Percentiles rank a stretch among this genome's conserved stretches.
Evolutionary conservation across 2,797 vertebrate genomes (phyloP).

Genomic region (Synanceia verrucosa): DNA sequence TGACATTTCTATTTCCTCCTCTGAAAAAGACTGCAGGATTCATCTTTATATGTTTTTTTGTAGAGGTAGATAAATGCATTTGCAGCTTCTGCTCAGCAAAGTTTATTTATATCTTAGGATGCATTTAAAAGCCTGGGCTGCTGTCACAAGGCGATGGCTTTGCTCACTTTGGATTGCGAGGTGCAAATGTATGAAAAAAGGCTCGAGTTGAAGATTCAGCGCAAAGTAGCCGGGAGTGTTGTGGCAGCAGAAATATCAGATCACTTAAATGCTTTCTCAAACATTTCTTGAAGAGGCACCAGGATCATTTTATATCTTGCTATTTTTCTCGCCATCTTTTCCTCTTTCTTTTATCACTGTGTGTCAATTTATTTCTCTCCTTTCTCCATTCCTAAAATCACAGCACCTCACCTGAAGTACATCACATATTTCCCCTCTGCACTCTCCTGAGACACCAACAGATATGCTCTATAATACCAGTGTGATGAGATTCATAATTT

Average conservation of each 20-base stretch:
- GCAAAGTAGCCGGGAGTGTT: conserved; percentile 70
- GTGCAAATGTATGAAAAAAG: conserved; percentile 87
- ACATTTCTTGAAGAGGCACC: conserved; percentile 63
- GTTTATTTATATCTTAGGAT: conserved; percentile 82
- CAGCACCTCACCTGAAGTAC: conserved; percentile 44
- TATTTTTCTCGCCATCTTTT: conserved; percentile 15
- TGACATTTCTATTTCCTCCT: conserved; percentile 69
- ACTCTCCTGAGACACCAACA: not conserved
- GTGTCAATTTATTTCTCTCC: not conserved
- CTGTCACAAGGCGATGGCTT: conserved; percentile 71
- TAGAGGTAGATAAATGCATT: conserved; percentile 74
- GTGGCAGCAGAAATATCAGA: conserved; percentile 76
- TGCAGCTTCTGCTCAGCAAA: conserved; percentile 71
- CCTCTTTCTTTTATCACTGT: conserved; percentile 1
- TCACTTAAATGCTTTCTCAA: conserved; percentile 77
- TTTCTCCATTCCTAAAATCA: conserved; percentile 17
- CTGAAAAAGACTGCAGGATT: conserved; percentile 49
- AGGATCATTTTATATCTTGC: conserved; percentile 41
- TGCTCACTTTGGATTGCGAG: conserved; percentile 76
- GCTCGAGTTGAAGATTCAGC: conserved; percentile 68
- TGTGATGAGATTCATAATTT: not conserved
- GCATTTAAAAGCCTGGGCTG: conserved; percentile 70
- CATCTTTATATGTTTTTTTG: conserved; percentile 41
- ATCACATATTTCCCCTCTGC: conserved; percentile 21
- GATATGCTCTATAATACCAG: conserved; percentile 6